Base-by-base conservation (phyloP, 2,113 vertebrate genomes). In the Rutilus rutilus region DNA sequence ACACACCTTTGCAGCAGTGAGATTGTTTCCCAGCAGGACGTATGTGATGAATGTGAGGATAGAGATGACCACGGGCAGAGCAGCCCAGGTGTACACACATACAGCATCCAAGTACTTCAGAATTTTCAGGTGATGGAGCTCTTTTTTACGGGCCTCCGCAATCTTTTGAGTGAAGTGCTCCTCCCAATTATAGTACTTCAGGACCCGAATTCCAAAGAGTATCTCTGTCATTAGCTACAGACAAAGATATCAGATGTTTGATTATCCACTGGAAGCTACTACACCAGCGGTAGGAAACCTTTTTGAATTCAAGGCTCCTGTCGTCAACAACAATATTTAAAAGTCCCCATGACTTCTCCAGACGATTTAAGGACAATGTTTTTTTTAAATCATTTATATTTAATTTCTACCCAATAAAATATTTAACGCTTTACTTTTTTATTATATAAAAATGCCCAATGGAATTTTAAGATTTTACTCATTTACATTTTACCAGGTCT, bases 171-270 rank as follows among this genome's bases (percentile, higher is more conserved):
- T 89, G 69, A 99, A 97, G 47, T 96, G 95, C 85, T 92, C 88
- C 93, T 99, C 98, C 98, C 98, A 99, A 73, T 94, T 89, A 6
- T 97, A 98, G 91, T 98, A 98, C 92, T 99, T 99, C 88, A 99
- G 96, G 91, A 98, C 97, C 3, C 97, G 96, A 47, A 99, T 96
- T 83, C 98, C 98, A 77, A 92, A 92, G 1, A 99, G 95, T 85
- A 99, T 93, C 90, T 99, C 97, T 0, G 97, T 95, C 96, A 99
- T 96, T 6, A 99, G 92, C 97, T 99, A 85, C 79, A 86, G n/a
- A 9, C 47, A 71, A 80, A 60, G 33, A 77, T 47, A 54, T 19
- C 4, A 65, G 15, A 27, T 30, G 6, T 65, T 71, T 12, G 2
- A 73, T 62, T 6, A 54, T 14, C 23, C 3, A 77, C 67, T 19